Percentiles rank a stretch among this genome's conserved stretches.
phyloP scores from a whole-genome alignment of 1,140 invertebrate species.

The Drosophila tsacasi region DNA sequence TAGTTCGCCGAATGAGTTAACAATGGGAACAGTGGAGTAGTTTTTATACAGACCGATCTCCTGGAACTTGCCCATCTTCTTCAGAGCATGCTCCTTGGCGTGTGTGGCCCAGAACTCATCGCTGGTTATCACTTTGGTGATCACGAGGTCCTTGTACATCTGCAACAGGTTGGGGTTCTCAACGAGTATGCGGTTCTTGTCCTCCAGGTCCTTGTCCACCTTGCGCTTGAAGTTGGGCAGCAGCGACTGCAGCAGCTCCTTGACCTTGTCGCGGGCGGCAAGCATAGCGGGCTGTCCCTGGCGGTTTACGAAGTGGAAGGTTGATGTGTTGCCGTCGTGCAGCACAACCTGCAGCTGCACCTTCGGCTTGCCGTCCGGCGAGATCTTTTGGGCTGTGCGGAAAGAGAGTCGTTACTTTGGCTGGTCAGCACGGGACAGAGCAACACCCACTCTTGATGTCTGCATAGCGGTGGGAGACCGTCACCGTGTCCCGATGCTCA shows the following conservation, averaged over 20 bases:
- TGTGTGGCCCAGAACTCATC: conserved; percentile 98
- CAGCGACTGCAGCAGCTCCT: conserved; percentile 95
- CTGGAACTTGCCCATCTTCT: conserved; percentile 90
- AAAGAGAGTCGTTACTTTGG: neutral
- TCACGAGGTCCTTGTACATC: conserved; percentile 97
- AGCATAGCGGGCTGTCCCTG: conserved; percentile 93
- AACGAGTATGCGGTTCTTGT: conserved; percentile 94
- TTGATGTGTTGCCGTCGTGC: conserved; percentile 96
- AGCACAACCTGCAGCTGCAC: conserved; percentile 99
- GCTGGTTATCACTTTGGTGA: conserved; percentile 95
- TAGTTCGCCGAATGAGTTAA: neutral
- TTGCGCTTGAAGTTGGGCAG: conserved; percentile 98
- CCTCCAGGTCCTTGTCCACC: conserved; percentile 96
- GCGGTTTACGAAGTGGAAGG: conserved; percentile 98
- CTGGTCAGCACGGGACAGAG: neutral
- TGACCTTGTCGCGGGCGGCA: conserved; percentile 96
- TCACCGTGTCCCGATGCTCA: conserved; percentile 95
- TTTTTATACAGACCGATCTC: conserved; percentile 90
- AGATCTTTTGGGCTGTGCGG: conserved; percentile 98
- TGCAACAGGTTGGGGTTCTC: conserved; percentile 93
- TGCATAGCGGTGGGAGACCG: conserved; percentile 96
- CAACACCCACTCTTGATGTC: conserved; percentile 94
- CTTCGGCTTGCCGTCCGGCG: conserved; percentile 98
- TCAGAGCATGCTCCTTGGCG: conserved; percentile 91
- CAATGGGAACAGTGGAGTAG: neutral